Evolutionary conservation across 2,113 vertebrate genomes (phyloP), one percentile per base, ranked within the genome.

Genomic region (Hippoglossus stenolepis): DNA sequence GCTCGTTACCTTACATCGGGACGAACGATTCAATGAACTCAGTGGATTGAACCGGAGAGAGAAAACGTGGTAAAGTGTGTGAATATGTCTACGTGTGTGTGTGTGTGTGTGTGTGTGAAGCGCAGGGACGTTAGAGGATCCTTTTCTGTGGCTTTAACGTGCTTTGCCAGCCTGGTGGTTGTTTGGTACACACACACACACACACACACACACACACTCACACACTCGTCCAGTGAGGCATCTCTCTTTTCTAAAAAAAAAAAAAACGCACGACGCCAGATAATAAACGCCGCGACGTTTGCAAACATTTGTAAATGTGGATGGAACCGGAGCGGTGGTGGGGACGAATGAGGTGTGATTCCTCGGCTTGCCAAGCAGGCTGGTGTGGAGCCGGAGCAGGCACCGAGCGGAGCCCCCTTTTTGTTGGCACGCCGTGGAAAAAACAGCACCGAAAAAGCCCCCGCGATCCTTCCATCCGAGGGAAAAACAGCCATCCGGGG

Each of bases 381-480:
- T 86, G 89, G 84, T 85, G 0, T 0, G 83, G 75, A 82, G 64
- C 43, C 70, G 64, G 43, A 76, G 78, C 38, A 90, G 53, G 84
- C 83, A 89, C 82, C 68, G 31, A 78, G 60, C 49, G 49, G 64
- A 88, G 72, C 67, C 86, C 83, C 70, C 8, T 40, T 92, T 93
- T 93, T 90, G 90, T 93, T 94, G 91, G 93, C 91, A 92, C 90
- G 89, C 90, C 82, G 89, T 86, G 73, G 63, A 85, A 80, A 90
- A 85, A 85, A 90, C 85, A 85, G 87, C 68, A 79, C 83, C 83
- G 80, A 66, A 45, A 38, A 23, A 86, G 8, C 73, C 83, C 47
- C 54, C 31, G 31, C 31, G 31, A 31, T 24, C 24, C 24, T 24
- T 24, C 24, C 24, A 5, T 21, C 20, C 40, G 20, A 31, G 26